A percentile compares a stretch with the other conserved stretches of the same genome.
Evolutionary conservation across 2,888 invertebrate genomes (phyloP).

Genomic region (Ectropis crepuscularia): DNA sequence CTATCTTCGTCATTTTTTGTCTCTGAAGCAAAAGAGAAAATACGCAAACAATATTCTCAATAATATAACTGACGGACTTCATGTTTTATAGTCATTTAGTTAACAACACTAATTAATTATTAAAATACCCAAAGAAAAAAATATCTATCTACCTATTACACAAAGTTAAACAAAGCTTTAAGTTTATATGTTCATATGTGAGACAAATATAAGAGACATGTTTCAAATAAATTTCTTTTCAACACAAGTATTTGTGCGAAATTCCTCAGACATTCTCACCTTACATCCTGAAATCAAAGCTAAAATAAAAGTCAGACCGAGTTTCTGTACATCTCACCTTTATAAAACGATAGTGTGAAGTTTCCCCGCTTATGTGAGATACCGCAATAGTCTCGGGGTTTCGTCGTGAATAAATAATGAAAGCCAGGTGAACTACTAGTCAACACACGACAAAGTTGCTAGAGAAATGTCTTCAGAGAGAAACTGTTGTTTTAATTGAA

Average conservation of each 20-base stretch:
- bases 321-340: constrained; percentile 36
- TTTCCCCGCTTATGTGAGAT: constrained; percentile 54
- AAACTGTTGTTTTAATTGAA: constrained; percentile 25
- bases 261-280: constrained; percentile 10
- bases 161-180: too few relatives aligned
- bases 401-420: constrained; percentile 67
- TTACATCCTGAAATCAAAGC: constrained; percentile 29
- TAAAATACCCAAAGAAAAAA: too few relatives aligned
- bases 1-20: too few relatives aligned
- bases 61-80: too few relatives aligned
- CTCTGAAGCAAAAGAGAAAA: too few relatives aligned
- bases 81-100: too few relatives aligned
- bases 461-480: constrained; percentile 34
- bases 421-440: constrained; percentile 47
- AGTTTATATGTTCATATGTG: too few relatives aligned
- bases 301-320: constrained; percentile 31
- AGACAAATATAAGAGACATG: too few relatives aligned
- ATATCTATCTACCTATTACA: too few relatives aligned
- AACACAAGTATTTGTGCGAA: background rate
- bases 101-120: too few relatives aligned
- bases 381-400: constrained; percentile 59
- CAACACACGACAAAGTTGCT: constrained; percentile 44
- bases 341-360: constrained; percentile 63
- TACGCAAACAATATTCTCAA: too few relatives aligned
- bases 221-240: too few relatives aligned